Conservation (phyloP, 2,113 vertebrate species). For the Choloepus hoffmanni region DNA sequence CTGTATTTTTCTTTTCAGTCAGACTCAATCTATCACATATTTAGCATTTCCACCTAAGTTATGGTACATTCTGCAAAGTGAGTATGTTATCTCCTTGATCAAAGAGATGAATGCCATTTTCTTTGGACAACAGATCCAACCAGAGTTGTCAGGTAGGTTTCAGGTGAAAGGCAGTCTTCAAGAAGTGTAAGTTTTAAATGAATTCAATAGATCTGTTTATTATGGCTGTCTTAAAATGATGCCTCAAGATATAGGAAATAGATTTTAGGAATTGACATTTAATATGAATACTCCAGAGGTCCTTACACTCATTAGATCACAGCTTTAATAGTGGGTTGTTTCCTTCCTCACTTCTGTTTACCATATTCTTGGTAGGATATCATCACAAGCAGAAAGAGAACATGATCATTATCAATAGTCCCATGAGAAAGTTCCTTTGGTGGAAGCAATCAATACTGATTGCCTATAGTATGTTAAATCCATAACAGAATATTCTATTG, state of each 20-base stretch:
- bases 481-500: not conserved
- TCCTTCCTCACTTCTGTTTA: not conserved
- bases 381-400: slow-evolving; percentile 32
- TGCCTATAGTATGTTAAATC: not conserved
- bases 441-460: slow-evolving; percentile 17
- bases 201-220: not conserved
- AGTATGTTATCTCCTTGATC: not conserved
- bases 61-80: not conserved
- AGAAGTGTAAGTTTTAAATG: not conserved
- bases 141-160: not conserved
- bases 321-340: not conserved
- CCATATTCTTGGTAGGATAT: not conserved
- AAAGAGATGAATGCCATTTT: not conserved
- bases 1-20: not conserved
- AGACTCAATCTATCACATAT: not conserved
- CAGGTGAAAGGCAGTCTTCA: not conserved
- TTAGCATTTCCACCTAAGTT: not conserved
- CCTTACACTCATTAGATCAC: not conserved
- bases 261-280: not conserved
- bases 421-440: not conserved
- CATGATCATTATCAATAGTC: not conserved
- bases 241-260: not conserved
- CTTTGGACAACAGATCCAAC: not conserved
- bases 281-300: not conserved
- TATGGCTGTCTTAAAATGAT: slow-evolving; percentile 21